These are phyloP conservation scores for Aphaenogaster rudis DNA, from an alignment of 1,140 invertebrate genomes.

Conservation along the genomic window DNA sequence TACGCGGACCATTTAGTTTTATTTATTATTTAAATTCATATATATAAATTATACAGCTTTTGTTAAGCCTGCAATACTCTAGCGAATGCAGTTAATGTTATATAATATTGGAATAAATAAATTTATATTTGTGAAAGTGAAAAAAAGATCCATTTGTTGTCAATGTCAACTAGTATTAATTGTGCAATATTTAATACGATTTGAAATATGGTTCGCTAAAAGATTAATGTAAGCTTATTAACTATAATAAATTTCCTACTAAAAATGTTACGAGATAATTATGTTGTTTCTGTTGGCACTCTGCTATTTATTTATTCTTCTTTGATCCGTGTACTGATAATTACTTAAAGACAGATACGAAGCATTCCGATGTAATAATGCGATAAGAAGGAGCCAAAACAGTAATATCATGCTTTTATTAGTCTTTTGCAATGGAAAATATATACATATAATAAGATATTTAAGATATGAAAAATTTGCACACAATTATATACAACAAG, in stretches of 20 bases:
- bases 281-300: not conserved
- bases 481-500: not conserved
- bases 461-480: not conserved
- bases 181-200: slow-evolving; percentile 32
- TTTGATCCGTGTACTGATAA: not conserved
- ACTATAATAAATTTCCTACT: slow-evolving; percentile 45
- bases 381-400: not conserved
- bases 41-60: slow-evolving; percentile 46
- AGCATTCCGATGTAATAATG: not conserved
- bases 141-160: slow-evolving; percentile 44
- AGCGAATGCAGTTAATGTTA: slow-evolving; percentile 40
- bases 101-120: slow-evolving; percentile 44
- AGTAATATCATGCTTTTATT: not conserved
- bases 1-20: slow-evolving; percentile 27
- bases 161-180: slow-evolving; percentile 28
- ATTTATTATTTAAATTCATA: slow-evolving; percentile 55
- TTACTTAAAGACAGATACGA: not conserved
- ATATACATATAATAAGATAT: not conserved
- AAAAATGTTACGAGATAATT: not conserved
- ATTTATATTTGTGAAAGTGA: slow-evolving; percentile 48
- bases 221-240: slow-evolving; percentile 35
- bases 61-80: slow-evolving; percentile 55
- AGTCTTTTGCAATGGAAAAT: not conserved
- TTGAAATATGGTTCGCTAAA: slow-evolving; percentile 18
- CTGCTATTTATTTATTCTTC: not conserved